Conservation (phyloP, 2,888 invertebrate genomes). For the Mimumesa dahlbomi region DNA sequence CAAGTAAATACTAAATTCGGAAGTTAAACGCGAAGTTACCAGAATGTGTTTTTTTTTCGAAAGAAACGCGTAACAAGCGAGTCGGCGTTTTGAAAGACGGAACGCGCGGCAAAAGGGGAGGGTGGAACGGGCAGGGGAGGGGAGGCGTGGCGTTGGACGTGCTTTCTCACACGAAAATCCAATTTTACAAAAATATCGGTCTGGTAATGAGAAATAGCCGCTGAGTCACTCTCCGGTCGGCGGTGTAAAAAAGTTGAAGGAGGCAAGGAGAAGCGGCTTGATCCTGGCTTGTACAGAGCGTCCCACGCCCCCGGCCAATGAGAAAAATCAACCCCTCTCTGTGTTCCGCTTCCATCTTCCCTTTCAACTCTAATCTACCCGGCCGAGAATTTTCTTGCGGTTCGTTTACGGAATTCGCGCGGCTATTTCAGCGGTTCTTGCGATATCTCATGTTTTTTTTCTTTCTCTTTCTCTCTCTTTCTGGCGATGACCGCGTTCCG, state of each 20-base stretch:
- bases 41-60: no score
- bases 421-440: background rate
- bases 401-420: background rate
- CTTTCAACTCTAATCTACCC: conserved; percentile 2
- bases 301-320: conserved; percentile 71
- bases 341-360: conserved; percentile 16
- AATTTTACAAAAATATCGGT: conserved; percentile 79
- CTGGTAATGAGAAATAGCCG: conserved; percentile 78
- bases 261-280: conserved; percentile 59
- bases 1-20: no score
- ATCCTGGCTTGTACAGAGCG: conserved; percentile 48
- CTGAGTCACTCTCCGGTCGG: conserved; percentile 72
- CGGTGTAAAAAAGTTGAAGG: conserved; percentile 71
- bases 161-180: conserved; percentile 75
- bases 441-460: background rate
- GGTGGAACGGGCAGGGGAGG: conserved; percentile 10
- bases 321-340: conserved; percentile 72
- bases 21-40: no score
- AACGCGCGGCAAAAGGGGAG: background rate
- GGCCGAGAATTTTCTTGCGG: background rate
- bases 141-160: conserved; percentile 54
- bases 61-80: no score
- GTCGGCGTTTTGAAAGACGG: no score
- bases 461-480: background rate
- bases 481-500: no score